A percentile compares a stretch with the other conserved stretches of the same genome.
These are phyloP conservation scores for Crepidodera aurea DNA, from an alignment of 2,888 invertebrate genomes.

Conservation along the genomic window DNA sequence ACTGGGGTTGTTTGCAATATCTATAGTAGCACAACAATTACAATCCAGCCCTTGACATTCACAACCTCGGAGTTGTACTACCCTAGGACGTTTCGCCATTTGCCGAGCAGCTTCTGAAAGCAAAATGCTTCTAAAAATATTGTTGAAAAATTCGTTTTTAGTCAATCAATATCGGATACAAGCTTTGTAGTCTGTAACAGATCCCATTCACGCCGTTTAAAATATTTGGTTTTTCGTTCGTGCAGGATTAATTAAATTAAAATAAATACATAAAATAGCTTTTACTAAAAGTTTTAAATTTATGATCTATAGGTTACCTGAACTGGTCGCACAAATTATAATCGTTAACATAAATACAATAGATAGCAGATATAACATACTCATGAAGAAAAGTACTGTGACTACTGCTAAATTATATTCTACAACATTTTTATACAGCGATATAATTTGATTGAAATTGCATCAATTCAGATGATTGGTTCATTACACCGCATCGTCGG, in stretches of 20 bases:
- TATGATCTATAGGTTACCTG: slow-evolving; percentile 25
- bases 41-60: slow-evolving; percentile 34
- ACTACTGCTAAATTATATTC: slow-evolving; percentile 22
- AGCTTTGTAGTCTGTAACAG: no score
- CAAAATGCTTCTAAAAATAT: no score
- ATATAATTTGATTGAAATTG: slow-evolving; percentile 29
- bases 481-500: neutral
- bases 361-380: slow-evolving; percentile 16
- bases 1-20: slow-evolving; percentile 30
- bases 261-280: no score
- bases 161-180: no score
- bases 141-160: no score
- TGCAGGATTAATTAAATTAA: no score
- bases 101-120: neutral
- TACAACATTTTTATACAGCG: slow-evolving; percentile 29
- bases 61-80: slow-evolving; percentile 34
- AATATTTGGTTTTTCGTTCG: no score
- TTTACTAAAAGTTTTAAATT: no score
- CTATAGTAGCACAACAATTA: slow-evolving; percentile 39
- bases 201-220: no score
- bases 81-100: slow-evolving; percentile 14
- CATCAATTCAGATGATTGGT: slow-evolving; percentile 19
- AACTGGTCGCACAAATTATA: slow-evolving; percentile 12
- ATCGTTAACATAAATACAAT: slow-evolving; percentile 4
- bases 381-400: slow-evolving; percentile 9